These are phyloP conservation scores for Archips xylosteana DNA, from an alignment of 2,888 invertebrate species.

Conservation along the genomic window DNA sequence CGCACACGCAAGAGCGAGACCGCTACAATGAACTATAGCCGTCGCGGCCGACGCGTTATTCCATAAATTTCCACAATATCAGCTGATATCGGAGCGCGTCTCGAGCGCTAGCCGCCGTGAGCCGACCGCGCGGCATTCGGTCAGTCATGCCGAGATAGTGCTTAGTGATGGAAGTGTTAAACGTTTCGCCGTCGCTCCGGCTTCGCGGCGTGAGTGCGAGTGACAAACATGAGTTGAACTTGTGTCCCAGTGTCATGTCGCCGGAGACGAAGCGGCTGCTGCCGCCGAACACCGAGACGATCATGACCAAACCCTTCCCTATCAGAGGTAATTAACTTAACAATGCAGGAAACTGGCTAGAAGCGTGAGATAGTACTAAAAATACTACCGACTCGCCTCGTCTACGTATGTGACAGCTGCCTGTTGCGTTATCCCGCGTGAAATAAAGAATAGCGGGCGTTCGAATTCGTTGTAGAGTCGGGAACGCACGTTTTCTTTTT, in stretches of 20 bases:
- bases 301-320: conserved; percentile 95
- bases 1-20: conserved; percentile 38
- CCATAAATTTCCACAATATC: conserved; percentile 56
- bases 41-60: conserved; percentile 32
- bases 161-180: conserved; percentile 73
- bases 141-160: conserved; percentile 77
- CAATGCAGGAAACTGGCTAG: conserved; percentile 47
- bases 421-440: conserved; percentile 45
- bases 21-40: conserved; percentile 29
- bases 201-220: conserved; percentile 77
- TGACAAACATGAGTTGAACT: conserved; percentile 83
- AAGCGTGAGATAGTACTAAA: conserved; percentile 57
- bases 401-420: conserved; percentile 55
- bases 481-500: neutral
- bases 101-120: conserved; percentile 34
- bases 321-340: conserved; percentile 87
- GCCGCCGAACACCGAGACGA: conserved; percentile 93
- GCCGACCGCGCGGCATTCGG: neutral
- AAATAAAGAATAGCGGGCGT: conserved; percentile 46
- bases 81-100: conserved; percentile 57
- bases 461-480: conserved; percentile 9
- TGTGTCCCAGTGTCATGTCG: conserved; percentile 90
- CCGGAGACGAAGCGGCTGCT: conserved; percentile 88
- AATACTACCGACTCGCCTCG: conserved; percentile 56
- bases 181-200: conserved; percentile 80